These are phyloP conservation scores for Halictus quadricinctus DNA, from an alignment of 2,888 invertebrate species.

Conservation along the genomic window DNA sequence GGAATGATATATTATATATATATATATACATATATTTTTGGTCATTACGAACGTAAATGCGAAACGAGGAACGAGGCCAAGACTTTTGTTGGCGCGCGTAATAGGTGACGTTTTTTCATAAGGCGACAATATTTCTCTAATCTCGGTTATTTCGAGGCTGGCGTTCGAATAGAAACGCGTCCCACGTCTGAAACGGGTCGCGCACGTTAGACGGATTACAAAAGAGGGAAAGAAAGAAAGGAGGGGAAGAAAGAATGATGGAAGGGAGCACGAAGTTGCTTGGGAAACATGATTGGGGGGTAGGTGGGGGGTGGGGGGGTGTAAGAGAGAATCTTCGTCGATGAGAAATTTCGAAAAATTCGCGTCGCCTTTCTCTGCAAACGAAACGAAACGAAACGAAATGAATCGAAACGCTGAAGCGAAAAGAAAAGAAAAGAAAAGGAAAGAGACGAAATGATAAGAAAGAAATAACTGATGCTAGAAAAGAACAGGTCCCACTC, in stretches of 20 bases:
- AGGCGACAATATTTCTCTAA: conserved; percentile 81
- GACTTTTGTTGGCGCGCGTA: conserved; percentile 79
- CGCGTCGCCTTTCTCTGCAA: conserved; percentile 2
- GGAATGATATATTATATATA: conserved; percentile 81
- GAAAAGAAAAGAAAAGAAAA: background rate
- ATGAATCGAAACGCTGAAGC: background rate
- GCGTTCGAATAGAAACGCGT: conserved; percentile 63
- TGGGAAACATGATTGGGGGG: background rate
- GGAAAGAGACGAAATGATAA: background rate
- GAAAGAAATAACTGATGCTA: background rate
- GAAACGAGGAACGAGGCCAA: conserved; percentile 76
- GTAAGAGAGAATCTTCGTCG: conserved; percentile 41
- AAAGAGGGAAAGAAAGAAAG: background rate
- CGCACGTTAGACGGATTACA: conserved; percentile 19
- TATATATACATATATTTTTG: conserved; percentile 82
- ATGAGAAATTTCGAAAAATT: conserved; percentile 26
- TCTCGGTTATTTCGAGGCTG: conserved; percentile 69
- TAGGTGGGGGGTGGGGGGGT: background rate
- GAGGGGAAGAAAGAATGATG: background rate
- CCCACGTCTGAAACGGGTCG: conserved; percentile 39
- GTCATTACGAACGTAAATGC: conserved; percentile 78
- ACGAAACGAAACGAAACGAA: background rate
- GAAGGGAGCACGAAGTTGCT: background rate
- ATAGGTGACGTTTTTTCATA: conserved; percentile 78
- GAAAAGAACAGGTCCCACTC: conserved; percentile 12